A percentile compares a stretch with the other conserved stretches of the same genome.
These are phyloP conservation scores for Alosa sapidissima DNA, from an alignment of 2,797 vertebrate genomes.

Conservation along the genomic window DNA sequence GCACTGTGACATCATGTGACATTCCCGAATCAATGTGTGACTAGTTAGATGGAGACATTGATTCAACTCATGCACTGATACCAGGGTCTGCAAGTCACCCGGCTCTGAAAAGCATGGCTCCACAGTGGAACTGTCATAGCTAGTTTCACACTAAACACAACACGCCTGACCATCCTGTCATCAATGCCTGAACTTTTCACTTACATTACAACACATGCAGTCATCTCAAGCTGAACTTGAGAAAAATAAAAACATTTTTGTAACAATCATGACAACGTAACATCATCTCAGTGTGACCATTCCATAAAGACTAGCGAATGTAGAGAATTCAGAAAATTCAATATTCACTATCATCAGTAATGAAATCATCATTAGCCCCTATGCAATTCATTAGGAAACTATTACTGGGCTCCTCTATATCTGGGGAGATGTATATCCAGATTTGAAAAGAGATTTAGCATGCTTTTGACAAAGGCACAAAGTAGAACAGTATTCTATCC, in stretches of 20 bases:
- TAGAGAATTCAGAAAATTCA: not conserved
- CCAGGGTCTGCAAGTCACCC: not conserved
- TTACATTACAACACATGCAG: not conserved
- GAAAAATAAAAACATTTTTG: not conserved
- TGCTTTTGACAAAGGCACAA: not conserved
- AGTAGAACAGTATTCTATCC: not conserved
- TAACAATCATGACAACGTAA: not conserved
- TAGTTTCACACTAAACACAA: not conserved
- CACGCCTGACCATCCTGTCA: not conserved
- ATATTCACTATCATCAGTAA: too few relatives aligned
- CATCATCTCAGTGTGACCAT: not conserved
- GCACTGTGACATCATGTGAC: conserved; percentile 5
- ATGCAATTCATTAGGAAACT: too few relatives aligned
- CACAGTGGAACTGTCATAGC: not conserved
- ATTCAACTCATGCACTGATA: not conserved
- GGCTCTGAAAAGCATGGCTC: not conserved
- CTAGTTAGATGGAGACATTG: conserved; percentile 19
- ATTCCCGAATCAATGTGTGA: not conserved
- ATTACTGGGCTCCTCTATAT: too few relatives aligned
- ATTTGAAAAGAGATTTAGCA: not conserved
- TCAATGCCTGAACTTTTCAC: not conserved
- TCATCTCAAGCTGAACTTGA: not conserved
- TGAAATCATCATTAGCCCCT: too few relatives aligned
- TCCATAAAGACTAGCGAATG: not conserved
- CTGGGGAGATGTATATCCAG: not conserved